These are phyloP conservation scores for Corythornis leucogaster DNA, from an alignment of 2,797 vertebrate genomes.

Conservation along the genomic window DNA sequence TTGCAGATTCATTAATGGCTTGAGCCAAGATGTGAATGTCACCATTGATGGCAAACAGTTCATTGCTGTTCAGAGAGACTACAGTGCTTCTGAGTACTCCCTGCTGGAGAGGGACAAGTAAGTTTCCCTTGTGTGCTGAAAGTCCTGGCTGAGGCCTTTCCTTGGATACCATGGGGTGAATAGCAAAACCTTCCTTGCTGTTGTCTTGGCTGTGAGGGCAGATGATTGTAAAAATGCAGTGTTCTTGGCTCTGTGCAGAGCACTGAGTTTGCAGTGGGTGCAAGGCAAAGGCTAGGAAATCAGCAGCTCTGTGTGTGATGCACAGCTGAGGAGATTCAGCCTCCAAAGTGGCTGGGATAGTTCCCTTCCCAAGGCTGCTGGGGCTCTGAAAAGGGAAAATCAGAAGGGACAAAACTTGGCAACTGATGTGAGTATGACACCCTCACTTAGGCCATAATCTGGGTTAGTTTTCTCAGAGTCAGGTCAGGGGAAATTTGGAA, in stretches of 20 bases:
- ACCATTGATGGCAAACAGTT: constrained; percentile 70
- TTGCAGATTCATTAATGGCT: constrained; percentile 89
- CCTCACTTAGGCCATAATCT: background rate
- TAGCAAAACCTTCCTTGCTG: background rate
- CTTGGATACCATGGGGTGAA: background rate
- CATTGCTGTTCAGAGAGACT: constrained; percentile 48
- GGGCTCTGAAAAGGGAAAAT: background rate
- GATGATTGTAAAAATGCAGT: background rate
- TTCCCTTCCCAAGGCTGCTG: background rate
- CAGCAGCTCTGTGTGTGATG: background rate
- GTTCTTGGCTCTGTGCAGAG: background rate
- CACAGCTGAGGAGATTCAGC: background rate
- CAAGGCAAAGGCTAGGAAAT: background rate
- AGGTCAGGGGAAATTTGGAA: background rate
- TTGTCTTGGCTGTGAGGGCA: background rate
- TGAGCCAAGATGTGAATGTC: constrained; percentile 75
- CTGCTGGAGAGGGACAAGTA: constrained; percentile 75
- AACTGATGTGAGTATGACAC: background rate
- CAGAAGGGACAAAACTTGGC: background rate
- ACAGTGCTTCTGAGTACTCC: constrained; percentile 76
- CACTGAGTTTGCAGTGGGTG: background rate
- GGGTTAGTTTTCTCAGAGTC: background rate
- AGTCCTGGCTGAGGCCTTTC: background rate
- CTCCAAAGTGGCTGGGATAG: background rate
- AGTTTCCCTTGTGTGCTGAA: constrained; percentile 54